Conservation (phyloP, 2,113 vertebrate genomes). For the Paratilapia polleni region DNA sequence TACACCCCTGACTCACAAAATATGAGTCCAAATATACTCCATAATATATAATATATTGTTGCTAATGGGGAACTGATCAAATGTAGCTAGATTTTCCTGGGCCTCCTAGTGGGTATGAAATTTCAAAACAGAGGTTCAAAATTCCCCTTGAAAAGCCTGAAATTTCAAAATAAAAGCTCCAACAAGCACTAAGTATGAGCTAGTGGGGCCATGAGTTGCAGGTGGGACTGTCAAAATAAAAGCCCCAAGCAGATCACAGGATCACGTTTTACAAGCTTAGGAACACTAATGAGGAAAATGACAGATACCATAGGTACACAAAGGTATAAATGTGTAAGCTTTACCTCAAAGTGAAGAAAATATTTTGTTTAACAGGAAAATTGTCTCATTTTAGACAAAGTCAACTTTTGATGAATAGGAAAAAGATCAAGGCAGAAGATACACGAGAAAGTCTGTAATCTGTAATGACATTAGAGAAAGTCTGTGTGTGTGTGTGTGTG, state of each 20-base stretch:
- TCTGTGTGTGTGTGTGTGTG: not conserved
- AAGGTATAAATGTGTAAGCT: not conserved
- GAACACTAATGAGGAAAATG: no score
- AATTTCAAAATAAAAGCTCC: not conserved
- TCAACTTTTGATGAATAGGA: no score
- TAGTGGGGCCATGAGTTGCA: not conserved
- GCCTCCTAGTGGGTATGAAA: not conserved
- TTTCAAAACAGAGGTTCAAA: not conserved
- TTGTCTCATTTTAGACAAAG: not conserved
- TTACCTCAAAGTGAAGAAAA: not conserved
- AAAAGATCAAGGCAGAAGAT: not conserved
- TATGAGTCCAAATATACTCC: no score
- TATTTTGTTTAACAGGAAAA: not conserved
- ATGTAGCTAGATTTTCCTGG: not conserved
- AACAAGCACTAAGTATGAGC: not conserved
- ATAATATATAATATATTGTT: not conserved
- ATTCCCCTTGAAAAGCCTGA: not conserved
- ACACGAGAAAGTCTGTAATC: not conserved
- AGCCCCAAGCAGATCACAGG: not conserved
- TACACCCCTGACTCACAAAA: not conserved
- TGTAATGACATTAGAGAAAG: not conserved
- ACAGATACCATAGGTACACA: no score
- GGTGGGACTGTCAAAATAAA: not conserved
- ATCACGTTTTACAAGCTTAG: not conserved
- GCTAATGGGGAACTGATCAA: no score